Evolutionary conservation across 2,797 vertebrate species (phyloP).

Genomic region (Varecia variegata): DNA sequence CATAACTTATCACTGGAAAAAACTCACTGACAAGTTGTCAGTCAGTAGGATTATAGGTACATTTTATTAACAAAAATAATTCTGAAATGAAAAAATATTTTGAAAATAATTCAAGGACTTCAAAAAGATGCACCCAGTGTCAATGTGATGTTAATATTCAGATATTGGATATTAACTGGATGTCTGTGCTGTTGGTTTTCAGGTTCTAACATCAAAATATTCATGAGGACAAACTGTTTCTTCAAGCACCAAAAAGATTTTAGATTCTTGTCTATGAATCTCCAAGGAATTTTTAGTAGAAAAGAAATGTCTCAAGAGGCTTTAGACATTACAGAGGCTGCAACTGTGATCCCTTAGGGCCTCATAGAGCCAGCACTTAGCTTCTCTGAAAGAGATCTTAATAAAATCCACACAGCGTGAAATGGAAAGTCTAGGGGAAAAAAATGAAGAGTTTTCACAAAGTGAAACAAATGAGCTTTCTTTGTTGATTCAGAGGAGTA

Average conservation of each 20-base stretch:
- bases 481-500: conserved; percentile 64
- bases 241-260: conserved; percentile 64
- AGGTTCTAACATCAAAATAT: conserved; percentile 37
- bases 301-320: conserved; percentile 77
- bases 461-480: conserved; percentile 75
- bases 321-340: conserved; percentile 67
- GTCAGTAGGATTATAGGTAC: neutral
- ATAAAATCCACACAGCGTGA: conserved; percentile 85
- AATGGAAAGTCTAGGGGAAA: conserved; percentile 82
- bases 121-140: neutral
- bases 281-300: conserved; percentile 69
- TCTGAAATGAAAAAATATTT: neutral
- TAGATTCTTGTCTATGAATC: conserved; percentile 53
- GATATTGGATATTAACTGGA: neutral
- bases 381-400: conserved; percentile 80
- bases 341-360: conserved; percentile 64
- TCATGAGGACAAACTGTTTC: neutral
- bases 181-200: neutral
- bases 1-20: neutral
- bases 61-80: neutral
- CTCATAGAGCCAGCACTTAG: conserved; percentile 70
- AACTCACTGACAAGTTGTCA: neutral
- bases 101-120: neutral
- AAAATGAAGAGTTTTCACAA: conserved; percentile 76
- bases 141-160: neutral